Base-by-base conservation (phyloP, 37 sponge, comb jelly and placozoan species). In the Beroe ovata region DNA sequence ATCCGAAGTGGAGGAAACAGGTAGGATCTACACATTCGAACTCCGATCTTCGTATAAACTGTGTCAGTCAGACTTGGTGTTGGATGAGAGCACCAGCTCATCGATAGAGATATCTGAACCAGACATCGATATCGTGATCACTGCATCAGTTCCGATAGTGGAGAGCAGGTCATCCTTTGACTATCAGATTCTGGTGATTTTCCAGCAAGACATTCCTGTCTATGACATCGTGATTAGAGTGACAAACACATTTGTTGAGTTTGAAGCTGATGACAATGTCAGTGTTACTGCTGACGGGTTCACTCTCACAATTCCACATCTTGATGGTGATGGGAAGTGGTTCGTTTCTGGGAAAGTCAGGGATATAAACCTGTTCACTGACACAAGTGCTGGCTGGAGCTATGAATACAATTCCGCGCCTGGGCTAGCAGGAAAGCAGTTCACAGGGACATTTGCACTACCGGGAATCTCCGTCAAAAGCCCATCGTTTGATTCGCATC, bases 1-100 rank as follows among this genome's bases (percentile, higher is more conserved):
- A 1, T 66, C 69, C 14, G 69, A 66, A 37, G 69, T 66, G 25
- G 69, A 66, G 30, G 36, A 66, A 25, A 19, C 69, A 32, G 69
- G 69, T 11, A 66, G 35, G 35, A 66, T 66, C 34, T 37, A 66
- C 16, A 66, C 69, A 1, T 77, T 77, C n/a, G 28, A 4, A 0
- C 54, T 77, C 1, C 35, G 84, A 42, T 26, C 42, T 20, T 42
- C 54, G 20, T 77, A 32, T 40, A 77, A 42, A 23, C 4, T 26
- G 4, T 77, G 84, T 25, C 54, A 42, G 20, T 39, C 84, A 21
- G 84, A 42, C 42, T 25, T 42, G 41, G 22, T 77, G 1, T 42
- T 77, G 54, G 84, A 77, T 6, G 84, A 77, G 25, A 77, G 54
- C 84, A 77, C 54, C 54, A 77, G 21, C 47, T 26, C 84, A 23